A percentile compares a stretch with the other conserved stretches of the same genome.
Conservation (phyloP, 2,888 invertebrate species). For the Zygothrica quintamaculata region DNA sequence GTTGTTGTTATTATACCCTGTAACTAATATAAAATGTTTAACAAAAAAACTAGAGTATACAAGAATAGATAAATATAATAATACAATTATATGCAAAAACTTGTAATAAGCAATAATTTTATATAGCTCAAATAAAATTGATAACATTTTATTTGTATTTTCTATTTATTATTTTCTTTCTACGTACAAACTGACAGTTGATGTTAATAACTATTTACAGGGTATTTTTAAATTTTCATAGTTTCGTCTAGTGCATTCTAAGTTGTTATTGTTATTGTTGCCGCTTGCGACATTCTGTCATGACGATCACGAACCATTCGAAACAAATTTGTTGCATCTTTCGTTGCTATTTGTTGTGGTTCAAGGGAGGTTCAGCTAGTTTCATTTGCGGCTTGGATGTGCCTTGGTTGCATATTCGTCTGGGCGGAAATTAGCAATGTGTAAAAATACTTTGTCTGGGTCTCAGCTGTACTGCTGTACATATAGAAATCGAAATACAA, state of each 20-base stretch:
- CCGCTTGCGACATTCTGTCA: constrained; percentile 78
- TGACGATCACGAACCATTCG: constrained; percentile 80
- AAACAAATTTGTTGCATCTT: constrained; percentile 81
- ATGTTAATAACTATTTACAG: neutral
- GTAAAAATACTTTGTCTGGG: constrained; percentile 74
- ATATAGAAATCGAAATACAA: too few species aligned
- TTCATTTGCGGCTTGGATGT: constrained; percentile 27
- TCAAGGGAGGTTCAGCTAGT: constrained; percentile 57
- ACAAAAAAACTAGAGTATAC: too few species aligned
- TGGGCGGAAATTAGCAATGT: constrained; percentile 55
- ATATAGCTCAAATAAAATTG: too few species aligned
- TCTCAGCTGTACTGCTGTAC: too few species aligned
- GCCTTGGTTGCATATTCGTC: constrained; percentile 7
- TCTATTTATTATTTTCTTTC: too few species aligned
- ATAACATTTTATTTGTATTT: too few species aligned
- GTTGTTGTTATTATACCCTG: constrained; percentile 1
- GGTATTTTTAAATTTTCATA: neutral
- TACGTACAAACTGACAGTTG: too few species aligned
- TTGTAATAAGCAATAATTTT: too few species aligned
- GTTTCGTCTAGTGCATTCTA: neutral
- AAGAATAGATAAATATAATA: too few species aligned
- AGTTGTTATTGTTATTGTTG: constrained; percentile 43
- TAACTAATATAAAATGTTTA: neutral
- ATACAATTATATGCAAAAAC: too few species aligned
- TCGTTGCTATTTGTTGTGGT: constrained; percentile 80